These are phyloP conservation scores for Cataglyphis hispanica DNA, from an alignment of 1,140 invertebrate species.

Conservation along the genomic window DNA sequence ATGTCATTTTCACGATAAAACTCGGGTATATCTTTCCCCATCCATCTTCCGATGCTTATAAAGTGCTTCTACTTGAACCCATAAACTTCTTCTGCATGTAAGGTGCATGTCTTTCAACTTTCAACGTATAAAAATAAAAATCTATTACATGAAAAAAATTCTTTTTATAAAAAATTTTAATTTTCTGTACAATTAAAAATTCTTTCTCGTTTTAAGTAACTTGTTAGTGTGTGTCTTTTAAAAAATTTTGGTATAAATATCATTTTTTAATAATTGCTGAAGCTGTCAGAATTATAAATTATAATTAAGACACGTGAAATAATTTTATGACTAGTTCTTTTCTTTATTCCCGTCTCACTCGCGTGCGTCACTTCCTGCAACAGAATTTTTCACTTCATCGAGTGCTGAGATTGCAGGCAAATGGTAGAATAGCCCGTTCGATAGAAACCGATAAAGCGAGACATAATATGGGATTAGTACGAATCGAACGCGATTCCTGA, in stretches of 20 bases:
- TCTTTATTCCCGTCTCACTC: neutral
- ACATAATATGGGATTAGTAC: slow-evolving; percentile 61
- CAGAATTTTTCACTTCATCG: slow-evolving; percentile 46
- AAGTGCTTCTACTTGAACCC: neutral
- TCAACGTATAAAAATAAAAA: neutral
- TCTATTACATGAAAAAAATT: neutral
- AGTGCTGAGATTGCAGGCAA: slow-evolving; percentile 49
- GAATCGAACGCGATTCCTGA: slow-evolving; percentile 48
- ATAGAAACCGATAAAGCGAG: slow-evolving; percentile 65
- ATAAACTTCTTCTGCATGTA: neutral
- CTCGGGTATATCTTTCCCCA: neutral
- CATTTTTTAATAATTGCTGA: neutral
- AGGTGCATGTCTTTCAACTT: neutral
- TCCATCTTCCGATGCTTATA: neutral
- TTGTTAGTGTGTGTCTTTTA: neutral
- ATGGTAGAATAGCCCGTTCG: slow-evolving; percentile 61
- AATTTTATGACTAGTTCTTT: neutral
- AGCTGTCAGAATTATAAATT: neutral
- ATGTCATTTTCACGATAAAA: slow-evolving; percentile 20
- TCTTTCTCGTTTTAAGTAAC: neutral
- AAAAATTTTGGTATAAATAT: neutral
- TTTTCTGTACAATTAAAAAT: neutral
- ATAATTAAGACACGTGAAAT: neutral
- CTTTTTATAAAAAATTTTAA: neutral
- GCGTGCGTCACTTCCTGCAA: neutral